Evolutionary conservation across 2,113 vertebrate genomes (phyloP), one percentile per base, ranked within the genome.

Genomic region (Vulpes vulpes): DNA sequence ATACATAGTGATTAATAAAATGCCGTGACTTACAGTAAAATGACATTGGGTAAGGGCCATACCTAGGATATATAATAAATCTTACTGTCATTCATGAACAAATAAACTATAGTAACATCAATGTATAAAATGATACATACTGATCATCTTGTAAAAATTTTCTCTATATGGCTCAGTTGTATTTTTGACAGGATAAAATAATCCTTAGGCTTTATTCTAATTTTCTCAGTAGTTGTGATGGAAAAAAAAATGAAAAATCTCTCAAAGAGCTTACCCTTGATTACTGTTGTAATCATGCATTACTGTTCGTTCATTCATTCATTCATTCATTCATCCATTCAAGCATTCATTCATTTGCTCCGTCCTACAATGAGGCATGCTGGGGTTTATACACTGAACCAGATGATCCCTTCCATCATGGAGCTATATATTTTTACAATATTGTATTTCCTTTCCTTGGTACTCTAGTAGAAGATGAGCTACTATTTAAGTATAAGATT

Each of bases 1-100:
- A 35, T 30, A 53, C 16, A 57, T 86, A 62, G 55, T 76, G 55
- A 87, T 78, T 93, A 65, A 89, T 96, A 82, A 94, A 94, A 64
- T 80, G 10, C 11, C 20, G 5, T 62, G 32, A 59, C 23, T 83
- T 57, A 53, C 3, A 85, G 11, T 59, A 65, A 94, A 86, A 89
- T 86, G 12, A 73, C 15, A 32, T 49, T 57, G 83, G 49, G 2
- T 25, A 65, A 25, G 12, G 11, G 12, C 23, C 27, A 78, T 49
- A 22, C 1, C 15, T 82, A 89, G 23, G 11, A 76, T 76, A 92
- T 81, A 76, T 38, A 12, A 86, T 57, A 76, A 76, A 78, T 89
- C 10, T 91, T 35, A 76, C 25, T 81, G 11, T 81, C 25, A 64
- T 96, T 92, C 49, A 43, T 89, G 71, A 94, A 57, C 43, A 92